Conservation (phyloP, 2,888 invertebrate species). For the Saturnia pavonia region DNA sequence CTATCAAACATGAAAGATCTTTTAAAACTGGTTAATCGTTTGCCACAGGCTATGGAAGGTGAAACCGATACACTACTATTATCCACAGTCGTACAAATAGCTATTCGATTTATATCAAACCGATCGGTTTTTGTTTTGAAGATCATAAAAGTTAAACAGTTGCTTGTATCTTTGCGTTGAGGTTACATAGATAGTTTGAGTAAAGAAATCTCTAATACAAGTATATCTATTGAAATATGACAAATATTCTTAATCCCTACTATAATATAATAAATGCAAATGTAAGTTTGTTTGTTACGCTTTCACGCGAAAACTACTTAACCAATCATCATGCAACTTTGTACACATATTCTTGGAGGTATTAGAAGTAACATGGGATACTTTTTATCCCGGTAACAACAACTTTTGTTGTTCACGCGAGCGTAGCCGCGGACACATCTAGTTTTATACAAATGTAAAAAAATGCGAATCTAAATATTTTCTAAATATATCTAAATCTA, state of each 20-base stretch:
- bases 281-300: too few species aligned
- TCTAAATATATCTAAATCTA: too few species aligned
- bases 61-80: conserved; percentile 37
- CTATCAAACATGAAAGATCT: conserved; percentile 37
- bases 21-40: conserved; percentile 35
- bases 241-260: neutral
- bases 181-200: conserved; percentile 14
- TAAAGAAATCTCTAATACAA: neutral
- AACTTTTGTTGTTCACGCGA: too few species aligned
- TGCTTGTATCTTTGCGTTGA: conserved; percentile 21
- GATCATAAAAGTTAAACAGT: conserved; percentile 31
- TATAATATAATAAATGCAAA: too few species aligned
- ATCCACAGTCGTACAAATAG: conserved; percentile 40
- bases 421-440: too few species aligned
- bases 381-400: too few species aligned
- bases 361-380: too few species aligned
- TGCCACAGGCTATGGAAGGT: conserved; percentile 37
- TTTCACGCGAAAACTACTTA: too few species aligned
- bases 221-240: neutral
- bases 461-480: too few species aligned
- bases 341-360: too few species aligned
- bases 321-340: too few species aligned
- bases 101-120: conserved; percentile 39
- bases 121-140: conserved; percentile 39
- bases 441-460: too few species aligned